Evolutionary conservation across 2,888 invertebrate genomes (phyloP), one percentile per base, ranked within the genome.

Genomic region (Trachelus stipa): DNA sequence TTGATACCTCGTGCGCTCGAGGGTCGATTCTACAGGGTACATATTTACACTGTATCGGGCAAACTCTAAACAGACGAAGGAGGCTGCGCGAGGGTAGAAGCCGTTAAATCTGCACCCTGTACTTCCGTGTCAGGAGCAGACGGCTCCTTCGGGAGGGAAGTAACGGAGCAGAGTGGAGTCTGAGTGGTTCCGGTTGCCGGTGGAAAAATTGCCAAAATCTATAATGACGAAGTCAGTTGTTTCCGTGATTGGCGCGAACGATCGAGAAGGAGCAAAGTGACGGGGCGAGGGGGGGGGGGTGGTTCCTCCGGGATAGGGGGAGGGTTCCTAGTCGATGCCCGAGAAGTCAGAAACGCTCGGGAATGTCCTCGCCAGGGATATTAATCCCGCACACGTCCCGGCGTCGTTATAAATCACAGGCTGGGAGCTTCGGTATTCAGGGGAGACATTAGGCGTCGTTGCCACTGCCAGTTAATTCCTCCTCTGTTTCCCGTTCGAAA

Each of bases 61-160:
- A 11, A 40, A 40, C 30, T 69, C 69, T 69, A 69, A 69, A 69
- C 69, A 69, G 69, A n/a, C 69, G 69, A 12, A 69, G 69, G 69
- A 15, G 69, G 69, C 69, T 30, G 69, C 69, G n/a, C 31, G 33
- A 33, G 69, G 33, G 69, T 30, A 33, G 69, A 33, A 30, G 30
- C 69, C 33, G 69, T 69, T 69, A 69, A 69, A 69, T 69, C 69
- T 69, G 69, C 69, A 69, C 12, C 69, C 69, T 30, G 30, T 69
- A 69, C 69, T 30, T 69, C 33, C 69, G 30, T 69, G 69, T 69
- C 69, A 69, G 69, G 12, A 33, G 11, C 69, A 69, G 69, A 30
- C 69, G 69, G 40, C 40, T 40, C 40, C 40, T 40, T 40, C 40
- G 40, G 15, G 15, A 40, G 40, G 40, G 4, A 40, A 40, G 40